phyloP scores from a whole-genome alignment of 2,797 vertebrate species.

The Odontamblyopus lacepedii region DNA sequence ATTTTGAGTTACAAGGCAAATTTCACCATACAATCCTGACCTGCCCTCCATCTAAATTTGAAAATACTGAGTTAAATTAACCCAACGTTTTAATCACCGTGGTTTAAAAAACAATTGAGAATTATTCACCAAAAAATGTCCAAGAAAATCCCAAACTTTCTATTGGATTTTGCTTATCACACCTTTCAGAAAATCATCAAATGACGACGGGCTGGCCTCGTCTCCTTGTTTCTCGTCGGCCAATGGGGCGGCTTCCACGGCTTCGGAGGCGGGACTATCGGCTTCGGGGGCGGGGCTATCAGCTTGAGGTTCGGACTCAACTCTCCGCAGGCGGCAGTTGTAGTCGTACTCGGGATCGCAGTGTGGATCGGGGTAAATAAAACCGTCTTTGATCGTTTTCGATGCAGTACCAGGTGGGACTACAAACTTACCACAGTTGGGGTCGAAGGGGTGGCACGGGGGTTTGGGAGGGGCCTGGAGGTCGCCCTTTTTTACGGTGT shows the following conservation, averaged over 20 bases:
- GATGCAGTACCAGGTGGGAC: conserved; percentile 27
- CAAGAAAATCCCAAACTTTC: conserved; percentile 18
- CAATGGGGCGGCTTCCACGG: not conserved
- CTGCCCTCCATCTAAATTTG: not conserved
- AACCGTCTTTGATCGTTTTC: conserved; percentile 41
- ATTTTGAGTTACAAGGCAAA: not conserved
- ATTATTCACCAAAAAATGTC: conserved; percentile 2
- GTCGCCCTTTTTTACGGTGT: conserved; percentile 43
- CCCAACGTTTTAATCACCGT: not conserved
- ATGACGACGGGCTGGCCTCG: conserved; percentile 47
- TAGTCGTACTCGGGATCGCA: conserved; percentile 81
- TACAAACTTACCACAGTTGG: conserved; percentile 68
- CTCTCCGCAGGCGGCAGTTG: conserved; percentile 77
- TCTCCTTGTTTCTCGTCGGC: conserved; percentile 36
- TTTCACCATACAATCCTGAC: not conserved
- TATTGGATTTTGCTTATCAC: conserved; percentile 68
- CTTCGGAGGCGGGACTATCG: conserved; percentile 25
- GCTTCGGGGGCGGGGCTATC: conserved; percentile 31
- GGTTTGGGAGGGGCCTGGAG: conserved; percentile 52
- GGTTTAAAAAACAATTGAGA: not conserved
- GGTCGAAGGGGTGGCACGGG: conserved; percentile 79
- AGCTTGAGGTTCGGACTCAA: conserved; percentile 28
- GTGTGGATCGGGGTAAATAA: conserved; percentile 76
- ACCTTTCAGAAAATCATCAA: conserved; percentile 74
- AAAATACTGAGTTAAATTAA: not conserved